Conservation (phyloP, 2,888 invertebrate genomes). For the Yponomeuta sedellus region DNA sequence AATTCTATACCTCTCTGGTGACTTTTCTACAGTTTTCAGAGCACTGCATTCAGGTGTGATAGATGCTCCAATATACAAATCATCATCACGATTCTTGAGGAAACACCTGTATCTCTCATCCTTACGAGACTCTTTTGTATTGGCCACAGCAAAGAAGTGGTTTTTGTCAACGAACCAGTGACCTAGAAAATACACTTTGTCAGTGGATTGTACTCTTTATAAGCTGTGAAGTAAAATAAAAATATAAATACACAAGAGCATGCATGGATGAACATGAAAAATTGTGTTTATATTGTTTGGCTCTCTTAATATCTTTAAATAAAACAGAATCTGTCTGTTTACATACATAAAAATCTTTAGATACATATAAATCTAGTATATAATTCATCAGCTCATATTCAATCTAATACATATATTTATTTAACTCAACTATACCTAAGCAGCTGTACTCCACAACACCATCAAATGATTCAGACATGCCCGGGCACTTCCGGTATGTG, state of each 20-base stretch:
- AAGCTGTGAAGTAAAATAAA: too few relatives aligned
- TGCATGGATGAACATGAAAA: neutral
- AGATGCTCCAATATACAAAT: constrained; percentile 92
- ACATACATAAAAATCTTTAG: too few relatives aligned
- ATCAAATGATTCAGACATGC: constrained; percentile 93
- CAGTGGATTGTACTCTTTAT: too few relatives aligned
- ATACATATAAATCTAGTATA: too few relatives aligned
- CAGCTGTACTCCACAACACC: constrained; percentile 96
- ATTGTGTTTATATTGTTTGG: too few relatives aligned
- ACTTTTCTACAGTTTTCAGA: constrained; percentile 94
- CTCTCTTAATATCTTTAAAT: too few relatives aligned
- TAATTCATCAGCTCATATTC: too few relatives aligned
- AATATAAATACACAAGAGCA: neutral
- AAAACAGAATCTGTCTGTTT: too few relatives aligned
- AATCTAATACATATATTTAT: too few relatives aligned
- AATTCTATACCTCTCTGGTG: constrained; percentile 91
- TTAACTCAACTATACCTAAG: constrained; percentile 72
- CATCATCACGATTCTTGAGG: constrained; percentile 94
- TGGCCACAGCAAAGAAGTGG: constrained; percentile 97
- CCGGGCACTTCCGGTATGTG: constrained; percentile 92
- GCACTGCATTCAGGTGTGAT: constrained; percentile 96
- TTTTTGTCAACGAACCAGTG: constrained; percentile 98
- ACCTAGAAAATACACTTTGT: constrained; percentile 50
- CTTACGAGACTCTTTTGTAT: constrained; percentile 95
- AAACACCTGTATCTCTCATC: constrained; percentile 97